Evolutionary conservation across 2,888 invertebrate genomes (phyloP).

Genomic region (Nephrotoma appendiculata): DNA sequence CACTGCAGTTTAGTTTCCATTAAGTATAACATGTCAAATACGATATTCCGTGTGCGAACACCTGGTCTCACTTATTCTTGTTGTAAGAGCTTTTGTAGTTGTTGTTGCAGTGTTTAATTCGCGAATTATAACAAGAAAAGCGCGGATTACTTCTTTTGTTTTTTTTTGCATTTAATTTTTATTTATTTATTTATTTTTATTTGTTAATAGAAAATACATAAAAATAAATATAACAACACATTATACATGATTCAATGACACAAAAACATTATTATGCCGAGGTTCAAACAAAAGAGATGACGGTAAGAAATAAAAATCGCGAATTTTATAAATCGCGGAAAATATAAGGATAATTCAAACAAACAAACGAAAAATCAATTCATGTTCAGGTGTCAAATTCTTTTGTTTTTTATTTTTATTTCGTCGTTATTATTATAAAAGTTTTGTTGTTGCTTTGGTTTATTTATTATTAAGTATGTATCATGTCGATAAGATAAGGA

Average conservation of each 20-base stretch:
- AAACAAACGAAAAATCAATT: not conserved
- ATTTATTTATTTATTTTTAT: not conserved
- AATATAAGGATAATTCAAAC: not conserved
- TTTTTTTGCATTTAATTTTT: not conserved
- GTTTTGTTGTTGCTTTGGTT: not conserved
- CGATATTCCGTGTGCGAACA: not conserved
- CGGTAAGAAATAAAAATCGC: not conserved
- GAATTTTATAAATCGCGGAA: not conserved
- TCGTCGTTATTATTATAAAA: not conserved
- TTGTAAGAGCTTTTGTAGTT: not conserved
- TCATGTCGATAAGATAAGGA: not conserved
- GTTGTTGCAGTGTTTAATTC: not conserved
- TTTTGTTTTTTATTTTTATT: not conserved
- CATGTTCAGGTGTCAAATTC: constrained; percentile 4
- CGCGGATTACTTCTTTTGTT: constrained; percentile 2
- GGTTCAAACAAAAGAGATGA: not conserved
- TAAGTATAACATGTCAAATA: constrained; percentile 3
- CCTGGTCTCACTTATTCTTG: not conserved
- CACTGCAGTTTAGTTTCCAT: not conserved
- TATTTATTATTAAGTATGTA: not conserved
- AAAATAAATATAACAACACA: constrained; percentile 1
- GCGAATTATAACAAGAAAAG: not conserved
- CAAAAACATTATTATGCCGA: constrained; percentile 1
- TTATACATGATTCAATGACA: constrained; percentile 2
- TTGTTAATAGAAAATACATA: constrained; percentile 2